These are phyloP conservation scores for Orchesellides sinensis DNA, from an alignment of 2,888 invertebrate species.

Conservation along the genomic window DNA sequence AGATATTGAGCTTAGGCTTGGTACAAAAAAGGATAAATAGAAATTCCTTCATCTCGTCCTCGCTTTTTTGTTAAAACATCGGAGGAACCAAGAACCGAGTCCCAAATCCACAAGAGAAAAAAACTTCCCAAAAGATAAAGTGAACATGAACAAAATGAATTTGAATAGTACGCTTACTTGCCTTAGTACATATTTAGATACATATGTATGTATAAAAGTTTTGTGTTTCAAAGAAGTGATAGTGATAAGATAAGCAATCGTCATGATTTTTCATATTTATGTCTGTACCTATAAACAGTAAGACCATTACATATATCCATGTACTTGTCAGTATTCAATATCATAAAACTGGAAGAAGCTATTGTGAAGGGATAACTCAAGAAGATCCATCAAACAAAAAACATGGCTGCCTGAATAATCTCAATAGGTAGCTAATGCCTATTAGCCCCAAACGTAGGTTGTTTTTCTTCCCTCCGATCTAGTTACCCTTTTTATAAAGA, in stretches of 20 bases:
- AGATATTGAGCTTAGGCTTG: too few species aligned
- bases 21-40: constrained; percentile 8
- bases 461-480: too few species aligned
- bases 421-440: constrained; percentile 25
- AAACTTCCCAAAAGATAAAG: not conserved
- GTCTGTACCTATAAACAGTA: not conserved
- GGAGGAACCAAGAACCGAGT: not conserved
- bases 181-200: too few species aligned
- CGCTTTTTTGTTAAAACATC: not conserved
- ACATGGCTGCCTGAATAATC: constrained; percentile 22
- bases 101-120: not conserved
- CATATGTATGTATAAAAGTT: too few species aligned
- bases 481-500: too few species aligned
- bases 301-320: not conserved
- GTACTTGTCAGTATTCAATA: not conserved
- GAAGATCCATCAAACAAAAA: constrained; percentile 20
- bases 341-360: not conserved
- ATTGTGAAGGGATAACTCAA: not conserved
- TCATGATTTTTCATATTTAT: constrained; percentile 12
- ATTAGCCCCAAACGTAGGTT: not conserved
- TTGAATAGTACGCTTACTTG: too few species aligned
- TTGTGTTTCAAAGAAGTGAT: too few species aligned
- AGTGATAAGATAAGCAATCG: too few species aligned
- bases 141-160: not conserved
- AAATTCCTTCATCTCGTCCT: not conserved